Percentiles rank a stretch among this genome's conserved stretches.
Evolutionary conservation across 2,888 invertebrate species (phyloP).

Genomic region (Sphaeridia pumilis): DNA sequence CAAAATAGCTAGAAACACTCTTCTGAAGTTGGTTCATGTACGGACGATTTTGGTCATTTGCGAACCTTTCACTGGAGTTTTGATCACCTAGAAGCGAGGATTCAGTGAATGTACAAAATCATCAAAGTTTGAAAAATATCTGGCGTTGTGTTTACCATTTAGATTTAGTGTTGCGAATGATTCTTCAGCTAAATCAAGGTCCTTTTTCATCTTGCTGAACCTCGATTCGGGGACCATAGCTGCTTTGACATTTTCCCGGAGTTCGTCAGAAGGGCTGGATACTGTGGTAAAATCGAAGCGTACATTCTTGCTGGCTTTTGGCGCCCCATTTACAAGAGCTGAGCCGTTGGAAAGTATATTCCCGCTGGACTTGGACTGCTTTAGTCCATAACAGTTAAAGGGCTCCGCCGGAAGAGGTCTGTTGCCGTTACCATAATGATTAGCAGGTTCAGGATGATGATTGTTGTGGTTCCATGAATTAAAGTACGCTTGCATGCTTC

Average conservation of each 20-base stretch:
- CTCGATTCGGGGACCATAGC: background rate
- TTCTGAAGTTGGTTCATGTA: background rate
- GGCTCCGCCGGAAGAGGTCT: background rate
- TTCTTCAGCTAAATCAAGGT: constrained; percentile 9
- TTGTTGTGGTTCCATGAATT: constrained; percentile 25
- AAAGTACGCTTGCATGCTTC: constrained; percentile 19
- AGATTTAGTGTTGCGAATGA: constrained; percentile 2
- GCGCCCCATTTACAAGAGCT: background rate
- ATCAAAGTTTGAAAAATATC: background rate
- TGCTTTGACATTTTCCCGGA: background rate
- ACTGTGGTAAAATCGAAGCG: constrained; percentile 10
- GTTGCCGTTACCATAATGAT: constrained; percentile 1
- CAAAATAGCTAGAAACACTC: background rate
- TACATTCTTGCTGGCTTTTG: constrained; percentile 5
- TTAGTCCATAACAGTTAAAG: constrained; percentile 39
- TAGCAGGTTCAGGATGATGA: constrained; percentile 15
- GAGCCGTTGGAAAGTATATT: constrained; percentile 41
- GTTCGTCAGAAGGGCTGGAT: background rate
- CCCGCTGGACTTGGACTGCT: constrained; percentile 59
- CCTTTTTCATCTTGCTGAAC: constrained; percentile 8
- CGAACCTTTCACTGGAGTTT: too few species aligned
- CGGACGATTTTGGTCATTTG: background rate
- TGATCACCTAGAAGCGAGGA: too few species aligned
- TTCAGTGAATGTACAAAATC: background rate
- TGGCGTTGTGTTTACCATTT: background rate